phyloP scores from a whole-genome alignment of 1,140 invertebrate species.

The Capitella teleta region DNA sequence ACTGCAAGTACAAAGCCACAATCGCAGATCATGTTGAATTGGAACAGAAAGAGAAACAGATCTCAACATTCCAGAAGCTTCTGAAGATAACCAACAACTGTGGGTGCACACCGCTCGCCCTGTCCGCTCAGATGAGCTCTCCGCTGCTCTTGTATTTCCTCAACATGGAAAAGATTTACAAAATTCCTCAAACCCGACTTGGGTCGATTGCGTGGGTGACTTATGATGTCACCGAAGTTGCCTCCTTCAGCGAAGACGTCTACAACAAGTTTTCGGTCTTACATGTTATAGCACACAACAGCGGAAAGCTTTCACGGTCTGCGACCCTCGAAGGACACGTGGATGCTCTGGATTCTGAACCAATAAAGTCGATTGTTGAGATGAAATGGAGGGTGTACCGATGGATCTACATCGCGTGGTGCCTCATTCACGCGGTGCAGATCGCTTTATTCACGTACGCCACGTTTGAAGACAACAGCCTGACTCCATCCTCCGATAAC shows the following conservation, averaged over 20 bases:
- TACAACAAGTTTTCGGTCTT: conserved; percentile 10
- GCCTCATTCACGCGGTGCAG: neutral
- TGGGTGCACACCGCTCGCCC: neutral
- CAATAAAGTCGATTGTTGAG: neutral
- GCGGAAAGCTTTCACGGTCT: neutral
- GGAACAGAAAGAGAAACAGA: neutral
- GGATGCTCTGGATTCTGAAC: neutral
- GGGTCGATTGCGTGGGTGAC: conserved; percentile 8
- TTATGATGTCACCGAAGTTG: conserved; percentile 6
- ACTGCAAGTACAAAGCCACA: neutral
- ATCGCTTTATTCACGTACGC: neutral
- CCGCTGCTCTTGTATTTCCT: neutral
- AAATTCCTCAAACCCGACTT: conserved; percentile 5
- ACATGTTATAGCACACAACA: conserved; percentile 4
- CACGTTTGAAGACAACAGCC: neutral
- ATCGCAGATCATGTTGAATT: neutral
- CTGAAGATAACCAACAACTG: neutral
- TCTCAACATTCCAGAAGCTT: neutral
- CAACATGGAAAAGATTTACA: conserved; percentile 9
- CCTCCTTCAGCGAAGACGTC: conserved; percentile 1
- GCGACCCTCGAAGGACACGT: neutral
- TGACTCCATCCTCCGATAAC: neutral
- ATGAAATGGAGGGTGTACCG: conserved; percentile 10
- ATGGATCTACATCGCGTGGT: conserved; percentile 8
- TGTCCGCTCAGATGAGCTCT: neutral